Evolutionary conservation across 2,888 invertebrate genomes (phyloP), one percentile per base, ranked within the genome.

Genomic region (Tenthredo distinguenda): DNA sequence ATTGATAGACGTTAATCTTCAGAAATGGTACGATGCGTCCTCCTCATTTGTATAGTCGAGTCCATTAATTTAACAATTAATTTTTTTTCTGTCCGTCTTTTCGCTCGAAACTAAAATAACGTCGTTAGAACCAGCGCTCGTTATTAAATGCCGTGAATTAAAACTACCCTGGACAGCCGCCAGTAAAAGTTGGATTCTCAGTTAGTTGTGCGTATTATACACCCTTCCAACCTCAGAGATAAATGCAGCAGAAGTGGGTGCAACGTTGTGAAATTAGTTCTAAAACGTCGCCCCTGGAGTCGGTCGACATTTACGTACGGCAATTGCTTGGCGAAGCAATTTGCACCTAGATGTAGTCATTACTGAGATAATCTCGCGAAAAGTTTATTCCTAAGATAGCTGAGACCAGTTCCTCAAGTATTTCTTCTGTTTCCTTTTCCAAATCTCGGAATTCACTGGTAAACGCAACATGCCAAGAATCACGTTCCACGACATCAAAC

Each of bases 111-210:
- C 40, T 15, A 26, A 81, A 81, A 81, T 62, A 81, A 81, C 21
- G 37, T 81, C 40, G 62, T 58, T 81, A 62, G 62, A 81, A 81
- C 58, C 21, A 10, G 26, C 62, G 21, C 50, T 10, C 55, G 55
- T 1, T 90, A 90, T 86, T 87, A 87, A 88, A 89, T 86, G 87
- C 88, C 86, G 84, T 88, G 86, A 89, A 90, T 89, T 91, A 90
- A 90, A 90, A 92, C 89, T 90, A 89, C 86, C 85, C 88, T 92
- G 91, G 91, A 90, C 88, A 87, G 71, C 87, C 85, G 92, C 92
- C 92, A 92, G 85, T 62, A 50, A 62, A 81, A 81, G 50, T 81
- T 81, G 62, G 62, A 62, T 21, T 62, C 40, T 81, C 37, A 50
- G 62, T 81, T 62, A 74, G 72, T 74, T 74, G 21, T 74, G 43